These are phyloP conservation scores for Salticus scenicus DNA, from an alignment of 2,888 invertebrate species.

Conservation along the genomic window DNA sequence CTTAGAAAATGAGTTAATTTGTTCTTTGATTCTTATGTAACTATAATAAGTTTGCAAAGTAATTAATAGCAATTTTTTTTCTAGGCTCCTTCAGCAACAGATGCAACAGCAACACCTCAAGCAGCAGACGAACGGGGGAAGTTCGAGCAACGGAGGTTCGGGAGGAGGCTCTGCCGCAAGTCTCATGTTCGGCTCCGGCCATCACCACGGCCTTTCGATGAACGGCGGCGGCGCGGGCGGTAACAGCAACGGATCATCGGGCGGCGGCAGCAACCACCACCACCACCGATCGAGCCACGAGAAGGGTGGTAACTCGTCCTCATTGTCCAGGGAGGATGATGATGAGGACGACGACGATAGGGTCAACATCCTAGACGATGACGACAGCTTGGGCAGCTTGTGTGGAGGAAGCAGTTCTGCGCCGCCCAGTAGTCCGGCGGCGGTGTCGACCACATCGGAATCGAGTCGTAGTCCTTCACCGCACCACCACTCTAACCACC, in stretches of 20 bases:
- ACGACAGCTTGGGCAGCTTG: conserved; percentile 62
- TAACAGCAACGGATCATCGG: conserved; percentile 11
- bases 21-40: no score
- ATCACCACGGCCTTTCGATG: conserved; percentile 4
- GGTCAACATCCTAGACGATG: conserved; percentile 65
- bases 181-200: background rate
- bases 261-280: conserved; percentile 24
- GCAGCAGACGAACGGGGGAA: conserved; percentile 56
- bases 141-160: conserved; percentile 21
- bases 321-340: background rate
- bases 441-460: conserved; percentile 71
- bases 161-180: no score
- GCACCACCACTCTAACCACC: conserved; percentile 24
- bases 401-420: conserved; percentile 61
- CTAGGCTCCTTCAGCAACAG: conserved; percentile 71
- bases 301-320: conserved; percentile 1
- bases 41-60: no score
- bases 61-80: no score
- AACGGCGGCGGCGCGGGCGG: conserved; percentile 19
- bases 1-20: no score
- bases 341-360: conserved; percentile 58
- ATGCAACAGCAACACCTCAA: conserved; percentile 71
- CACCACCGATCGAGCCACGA: background rate
- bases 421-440: conserved; percentile 70
- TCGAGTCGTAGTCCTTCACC: conserved; percentile 68